These are phyloP conservation scores for Dendroctonus valens DNA, from an alignment of 1,140 invertebrate species.

Conservation along the genomic window DNA sequence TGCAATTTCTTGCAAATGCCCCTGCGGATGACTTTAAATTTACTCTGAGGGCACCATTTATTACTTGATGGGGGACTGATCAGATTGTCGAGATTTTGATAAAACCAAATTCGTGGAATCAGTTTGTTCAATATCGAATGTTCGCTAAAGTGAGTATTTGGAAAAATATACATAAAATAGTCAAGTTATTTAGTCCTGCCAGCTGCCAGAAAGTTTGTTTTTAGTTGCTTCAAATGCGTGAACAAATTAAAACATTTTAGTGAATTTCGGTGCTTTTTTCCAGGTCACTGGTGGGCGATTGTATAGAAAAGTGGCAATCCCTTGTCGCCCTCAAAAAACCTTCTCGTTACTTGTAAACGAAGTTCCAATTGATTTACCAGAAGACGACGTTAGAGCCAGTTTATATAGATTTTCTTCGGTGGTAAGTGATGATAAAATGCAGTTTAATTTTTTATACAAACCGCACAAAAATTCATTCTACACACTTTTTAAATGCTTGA, in stretches of 20 bases:
- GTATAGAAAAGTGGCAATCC: constrained; percentile 69
- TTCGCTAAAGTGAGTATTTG: background rate
- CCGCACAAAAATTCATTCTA: too few relatives aligned
- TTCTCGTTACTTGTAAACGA: constrained; percentile 76
- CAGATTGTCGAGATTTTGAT: too few relatives aligned
- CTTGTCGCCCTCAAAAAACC: constrained; percentile 77
- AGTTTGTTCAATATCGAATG: background rate
- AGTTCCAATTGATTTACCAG: constrained; percentile 76
- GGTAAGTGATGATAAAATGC: too few relatives aligned
- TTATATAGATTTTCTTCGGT: constrained; percentile 77
- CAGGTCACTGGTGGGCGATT: constrained; percentile 48
- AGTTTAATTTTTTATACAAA: too few relatives aligned
- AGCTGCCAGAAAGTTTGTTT: too few relatives aligned
- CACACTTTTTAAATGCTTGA: too few relatives aligned
- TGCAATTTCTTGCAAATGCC: constrained; percentile 20
- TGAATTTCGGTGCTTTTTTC: constrained; percentile 17
- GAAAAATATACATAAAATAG: too few relatives aligned
- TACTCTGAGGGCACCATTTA: too few relatives aligned
- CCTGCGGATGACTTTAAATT: constrained; percentile 8
- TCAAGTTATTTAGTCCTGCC: too few relatives aligned
- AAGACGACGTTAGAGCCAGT: constrained; percentile 78
- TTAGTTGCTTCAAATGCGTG: too few relatives aligned
- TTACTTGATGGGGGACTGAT: too few relatives aligned
- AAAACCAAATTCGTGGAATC: background rate
- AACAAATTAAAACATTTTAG: background rate